Conservation (phyloP, 2,113 vertebrate genomes). For the Elachura formosa region DNA sequence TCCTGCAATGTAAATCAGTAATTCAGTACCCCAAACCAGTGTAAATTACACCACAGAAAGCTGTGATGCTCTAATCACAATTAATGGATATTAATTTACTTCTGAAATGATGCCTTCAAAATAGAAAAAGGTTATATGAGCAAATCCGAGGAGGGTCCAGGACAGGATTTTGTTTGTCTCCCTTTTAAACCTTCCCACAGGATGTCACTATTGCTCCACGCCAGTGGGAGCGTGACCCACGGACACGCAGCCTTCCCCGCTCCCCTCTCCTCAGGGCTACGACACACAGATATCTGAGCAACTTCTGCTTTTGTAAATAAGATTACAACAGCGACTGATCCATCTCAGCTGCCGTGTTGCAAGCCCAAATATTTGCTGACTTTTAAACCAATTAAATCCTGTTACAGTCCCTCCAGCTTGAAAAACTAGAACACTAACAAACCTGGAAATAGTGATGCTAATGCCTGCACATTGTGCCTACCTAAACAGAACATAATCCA, state of each 20-base stretch:
- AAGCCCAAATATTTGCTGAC: not conserved
- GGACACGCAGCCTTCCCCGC: fast-evolving
- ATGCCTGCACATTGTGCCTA: not conserved
- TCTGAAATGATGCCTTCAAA: not conserved
- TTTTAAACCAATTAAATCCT: not conserved
- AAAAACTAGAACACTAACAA: not conserved
- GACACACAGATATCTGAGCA: not conserved
- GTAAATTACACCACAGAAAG: not conserved
- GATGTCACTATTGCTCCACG: not conserved
- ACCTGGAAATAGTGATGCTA: not conserved
- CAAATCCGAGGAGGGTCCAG: not conserved
- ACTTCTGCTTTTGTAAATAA: not conserved
- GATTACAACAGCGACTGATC: not conserved
- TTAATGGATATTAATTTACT: not conserved
- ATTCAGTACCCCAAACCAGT: not conserved
- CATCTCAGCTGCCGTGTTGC: not conserved
- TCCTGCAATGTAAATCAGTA: not conserved
- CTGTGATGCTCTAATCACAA: not conserved
- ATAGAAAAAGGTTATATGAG: not conserved
- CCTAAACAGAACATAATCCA: not conserved
- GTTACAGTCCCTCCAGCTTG: not conserved
- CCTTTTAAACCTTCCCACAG: not conserved
- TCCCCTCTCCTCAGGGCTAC: not conserved
- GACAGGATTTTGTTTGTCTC: not conserved
- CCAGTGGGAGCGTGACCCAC: fast-evolving